Conservation (phyloP, 2,113 vertebrate genomes). For the Aplodontia rufa region DNA sequence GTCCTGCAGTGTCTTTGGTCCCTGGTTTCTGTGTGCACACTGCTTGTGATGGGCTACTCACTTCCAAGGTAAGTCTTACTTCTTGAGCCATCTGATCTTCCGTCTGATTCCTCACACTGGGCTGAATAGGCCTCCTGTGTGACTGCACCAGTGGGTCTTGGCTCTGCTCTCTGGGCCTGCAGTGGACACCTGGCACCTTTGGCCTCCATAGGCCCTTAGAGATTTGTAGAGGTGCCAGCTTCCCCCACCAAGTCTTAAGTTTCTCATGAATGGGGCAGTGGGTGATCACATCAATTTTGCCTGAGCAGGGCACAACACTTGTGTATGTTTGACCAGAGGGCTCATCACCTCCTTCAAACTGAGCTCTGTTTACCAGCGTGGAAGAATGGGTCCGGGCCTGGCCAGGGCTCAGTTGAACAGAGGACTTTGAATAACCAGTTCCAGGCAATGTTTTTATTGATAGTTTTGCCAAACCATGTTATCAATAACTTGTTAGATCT, state of each 20-base stretch:
- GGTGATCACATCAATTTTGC: background rate
- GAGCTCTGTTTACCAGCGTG: background rate
- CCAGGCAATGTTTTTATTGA: slow-evolving; percentile 33
- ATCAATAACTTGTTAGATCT: slow-evolving; percentile 34
- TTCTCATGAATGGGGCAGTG: background rate
- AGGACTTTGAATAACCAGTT: slow-evolving; percentile 1
- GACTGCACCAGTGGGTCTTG: background rate
- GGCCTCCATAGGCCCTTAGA: background rate
- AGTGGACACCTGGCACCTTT: background rate
- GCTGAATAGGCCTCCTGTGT: background rate
- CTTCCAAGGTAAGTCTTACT: background rate
- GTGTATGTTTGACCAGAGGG: background rate
- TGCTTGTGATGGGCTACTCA: background rate
- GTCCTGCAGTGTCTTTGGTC: background rate
- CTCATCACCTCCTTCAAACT: background rate
- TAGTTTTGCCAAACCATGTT: background rate
- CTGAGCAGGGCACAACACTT: background rate
- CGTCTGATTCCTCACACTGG: background rate
- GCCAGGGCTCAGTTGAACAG: background rate
- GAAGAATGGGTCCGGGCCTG: slow-evolving; percentile 8
- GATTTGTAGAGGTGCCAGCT: background rate
- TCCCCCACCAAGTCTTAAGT: no score
- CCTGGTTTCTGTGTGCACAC: background rate
- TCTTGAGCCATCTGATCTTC: background rate
- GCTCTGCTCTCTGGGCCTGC: background rate